A percentile compares a stretch with the other conserved stretches of the same genome.
phyloP scores from a whole-genome alignment of 2,797 vertebrate species.

The Onychomys leucogaster region DNA sequence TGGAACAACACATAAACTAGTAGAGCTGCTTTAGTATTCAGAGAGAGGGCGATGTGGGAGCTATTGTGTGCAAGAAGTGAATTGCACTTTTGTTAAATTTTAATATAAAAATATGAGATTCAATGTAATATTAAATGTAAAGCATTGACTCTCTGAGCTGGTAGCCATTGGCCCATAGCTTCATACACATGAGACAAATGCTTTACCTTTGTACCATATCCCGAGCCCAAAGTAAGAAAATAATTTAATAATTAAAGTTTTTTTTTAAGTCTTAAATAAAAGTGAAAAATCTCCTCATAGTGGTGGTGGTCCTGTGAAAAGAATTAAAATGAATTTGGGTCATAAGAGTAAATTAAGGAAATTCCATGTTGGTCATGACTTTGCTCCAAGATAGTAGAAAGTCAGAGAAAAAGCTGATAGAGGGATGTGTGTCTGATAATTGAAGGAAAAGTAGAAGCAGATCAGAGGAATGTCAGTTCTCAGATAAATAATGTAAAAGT shows the following conservation, averaged over 20 bases:
- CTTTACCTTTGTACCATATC: too few species aligned
- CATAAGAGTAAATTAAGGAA: constrained; percentile 4
- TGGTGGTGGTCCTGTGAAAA: not conserved
- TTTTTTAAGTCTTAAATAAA: not conserved
- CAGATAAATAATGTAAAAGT: constrained; percentile 74
- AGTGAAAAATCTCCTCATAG: not conserved
- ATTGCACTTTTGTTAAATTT: not conserved
- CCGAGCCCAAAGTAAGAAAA: not conserved
- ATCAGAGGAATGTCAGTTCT: constrained; percentile 64
- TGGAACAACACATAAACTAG: not conserved
- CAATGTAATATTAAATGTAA: not conserved
- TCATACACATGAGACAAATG: not conserved
- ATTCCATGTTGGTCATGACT: not conserved
- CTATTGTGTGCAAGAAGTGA: not conserved
- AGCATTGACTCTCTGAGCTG: not conserved
- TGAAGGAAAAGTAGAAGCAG: constrained; percentile 42
- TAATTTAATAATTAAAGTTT: not conserved
- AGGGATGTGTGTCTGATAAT: constrained; percentile 2
- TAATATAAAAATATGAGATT: not conserved
- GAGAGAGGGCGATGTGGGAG: not conserved
- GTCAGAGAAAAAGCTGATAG: not conserved
- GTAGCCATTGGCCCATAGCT: too few species aligned
- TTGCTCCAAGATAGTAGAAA: constrained; percentile 8
- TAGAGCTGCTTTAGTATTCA: not conserved
- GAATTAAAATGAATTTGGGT: constrained; percentile 35